Evolutionary conservation across 2,888 invertebrate genomes (phyloP).

Genomic region (Lottia scabra): DNA sequence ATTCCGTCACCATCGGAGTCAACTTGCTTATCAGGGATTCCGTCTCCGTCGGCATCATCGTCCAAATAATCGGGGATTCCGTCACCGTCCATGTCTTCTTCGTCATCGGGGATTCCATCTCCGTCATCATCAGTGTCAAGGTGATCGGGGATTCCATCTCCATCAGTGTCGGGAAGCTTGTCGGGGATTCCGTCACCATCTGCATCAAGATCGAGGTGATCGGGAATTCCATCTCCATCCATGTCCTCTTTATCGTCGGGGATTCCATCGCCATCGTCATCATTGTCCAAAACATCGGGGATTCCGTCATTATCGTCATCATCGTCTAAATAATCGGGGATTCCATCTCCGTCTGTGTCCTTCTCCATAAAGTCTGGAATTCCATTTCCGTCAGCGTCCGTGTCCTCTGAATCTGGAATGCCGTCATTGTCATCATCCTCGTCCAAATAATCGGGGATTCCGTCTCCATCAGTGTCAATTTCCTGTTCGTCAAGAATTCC

Average conservation of each 20-base stretch:
- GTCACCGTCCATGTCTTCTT: constrained; percentile 56
- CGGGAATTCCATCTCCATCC: constrained; percentile 54
- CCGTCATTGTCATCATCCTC: constrained; percentile 47
- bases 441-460: constrained; percentile 54
- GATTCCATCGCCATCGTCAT: constrained; percentile 31
- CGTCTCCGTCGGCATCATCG: constrained; percentile 56
- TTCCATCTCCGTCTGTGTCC: constrained; percentile 49
- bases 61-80: constrained; percentile 58
- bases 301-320: constrained; percentile 34
- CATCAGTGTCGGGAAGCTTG: constrained; percentile 56
- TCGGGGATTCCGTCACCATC: constrained; percentile 65
- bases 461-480: constrained; percentile 49
- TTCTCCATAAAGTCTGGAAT: constrained; percentile 42
- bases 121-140: constrained; percentile 54
- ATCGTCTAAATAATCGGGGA: constrained; percentile 48
- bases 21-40: constrained; percentile 48
- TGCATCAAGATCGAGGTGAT: constrained; percentile 46
- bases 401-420: constrained; percentile 38
- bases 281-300: constrained; percentile 37
- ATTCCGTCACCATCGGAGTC: constrained; percentile 65
- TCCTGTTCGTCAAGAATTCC: constrained; percentile 54
- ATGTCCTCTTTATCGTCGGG: constrained; percentile 30
- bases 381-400: constrained; percentile 50
- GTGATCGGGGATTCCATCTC: constrained; percentile 60
- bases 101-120: constrained; percentile 58